phyloP scores from a whole-genome alignment of 1,140 invertebrate species.

The Pseudoatta argentina region DNA sequence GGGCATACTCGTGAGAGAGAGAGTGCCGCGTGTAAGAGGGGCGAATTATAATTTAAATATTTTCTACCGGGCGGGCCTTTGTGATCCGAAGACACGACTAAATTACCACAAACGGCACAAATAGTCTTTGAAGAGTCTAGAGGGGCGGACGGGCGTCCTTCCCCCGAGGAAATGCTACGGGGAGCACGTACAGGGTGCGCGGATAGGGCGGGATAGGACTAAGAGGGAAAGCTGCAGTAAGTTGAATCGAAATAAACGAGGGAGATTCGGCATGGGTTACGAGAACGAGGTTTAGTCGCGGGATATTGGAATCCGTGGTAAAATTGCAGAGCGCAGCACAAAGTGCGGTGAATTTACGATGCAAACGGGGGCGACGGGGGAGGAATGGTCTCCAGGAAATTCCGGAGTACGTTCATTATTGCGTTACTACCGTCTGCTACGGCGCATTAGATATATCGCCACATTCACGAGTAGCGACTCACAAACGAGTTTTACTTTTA shows the following conservation, averaged over 20 bases:
- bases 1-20: slow-evolving; percentile 23
- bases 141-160: slow-evolving; percentile 40
- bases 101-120: slow-evolving; percentile 68
- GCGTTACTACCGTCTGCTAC: slow-evolving; percentile 63
- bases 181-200: slow-evolving; percentile 37
- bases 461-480: slow-evolving; percentile 30
- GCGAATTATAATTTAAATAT: slow-evolving; percentile 72
- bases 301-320: slow-evolving; percentile 65
- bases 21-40: slow-evolving; percentile 27
- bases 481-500: slow-evolving; percentile 57
- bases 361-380: not conserved
- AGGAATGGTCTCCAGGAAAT: slow-evolving; percentile 46
- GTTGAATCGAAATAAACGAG: slow-evolving; percentile 74
- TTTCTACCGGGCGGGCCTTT: slow-evolving; percentile 49
- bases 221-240: slow-evolving; percentile 47
- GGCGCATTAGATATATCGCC: slow-evolving; percentile 54
- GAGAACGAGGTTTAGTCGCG: slow-evolving; percentile 62
- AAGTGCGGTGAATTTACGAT: slow-evolving; percentile 60
- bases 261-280: slow-evolving; percentile 65
- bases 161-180: slow-evolving; percentile 41
- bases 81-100: slow-evolving; percentile 66
- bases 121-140: slow-evolving; percentile 65
- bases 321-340: slow-evolving; percentile 60
- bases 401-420: slow-evolving; percentile 66
- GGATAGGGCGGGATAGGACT: not conserved